These are phyloP conservation scores for Actias luna DNA, from an alignment of 2,888 invertebrate genomes.

Conservation along the genomic window DNA sequence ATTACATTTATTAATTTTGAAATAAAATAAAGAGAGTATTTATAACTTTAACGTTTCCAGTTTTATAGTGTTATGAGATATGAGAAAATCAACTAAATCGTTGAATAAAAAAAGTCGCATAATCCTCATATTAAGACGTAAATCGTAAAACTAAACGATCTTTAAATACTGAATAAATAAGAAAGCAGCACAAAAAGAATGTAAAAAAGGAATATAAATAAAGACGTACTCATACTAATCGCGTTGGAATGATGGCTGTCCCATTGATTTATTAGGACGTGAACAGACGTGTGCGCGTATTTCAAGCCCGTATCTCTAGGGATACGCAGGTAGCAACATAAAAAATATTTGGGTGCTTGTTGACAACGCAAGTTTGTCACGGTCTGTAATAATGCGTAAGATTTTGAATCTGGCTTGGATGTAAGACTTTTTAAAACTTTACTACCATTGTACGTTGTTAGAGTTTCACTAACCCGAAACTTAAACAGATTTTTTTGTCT, in stretches of 20 bases:
- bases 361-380: constrained; percentile 64
- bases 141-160: neutral
- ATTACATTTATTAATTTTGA: no score
- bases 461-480: neutral
- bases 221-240: constrained; percentile 35
- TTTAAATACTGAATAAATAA: constrained; percentile 10
- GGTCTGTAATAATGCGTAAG: constrained; percentile 35
- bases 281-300: constrained; percentile 56
- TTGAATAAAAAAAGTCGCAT: no score
- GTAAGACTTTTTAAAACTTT: neutral
- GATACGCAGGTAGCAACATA: constrained; percentile 53
- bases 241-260: constrained; percentile 52
- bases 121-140: no score
- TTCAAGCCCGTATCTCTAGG: constrained; percentile 37
- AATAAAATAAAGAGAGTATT: no score
- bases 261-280: constrained; percentile 68
- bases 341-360: constrained; percentile 72
- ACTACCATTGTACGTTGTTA: neutral
- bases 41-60: no score
- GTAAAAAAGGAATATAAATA: constrained; percentile 37
- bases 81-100: no score
- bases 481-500: no score
- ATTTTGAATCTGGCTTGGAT: neutral
- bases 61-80: no score
- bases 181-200: constrained; percentile 40